phyloP scores from a whole-genome alignment of 2,113 vertebrate genomes.

The Hipposideros armiger region DNA sequence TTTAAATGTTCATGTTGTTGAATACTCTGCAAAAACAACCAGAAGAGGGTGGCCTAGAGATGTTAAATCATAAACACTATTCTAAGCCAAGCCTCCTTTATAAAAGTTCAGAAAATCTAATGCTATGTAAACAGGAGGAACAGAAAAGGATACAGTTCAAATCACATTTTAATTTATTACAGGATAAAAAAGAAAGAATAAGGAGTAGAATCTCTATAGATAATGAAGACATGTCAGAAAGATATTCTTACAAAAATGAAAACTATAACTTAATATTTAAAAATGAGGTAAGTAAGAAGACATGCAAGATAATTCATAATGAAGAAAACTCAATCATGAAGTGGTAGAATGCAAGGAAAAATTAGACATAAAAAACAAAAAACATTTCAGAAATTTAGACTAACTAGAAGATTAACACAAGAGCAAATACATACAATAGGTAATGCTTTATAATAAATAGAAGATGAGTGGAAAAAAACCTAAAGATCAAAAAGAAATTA shows the following conservation, averaged over 20 bases:
- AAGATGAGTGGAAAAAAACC: background rate
- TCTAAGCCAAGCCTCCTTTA: background rate
- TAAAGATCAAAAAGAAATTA: background rate
- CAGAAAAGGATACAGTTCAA: slow-evolving; percentile 5
- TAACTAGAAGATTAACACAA: background rate
- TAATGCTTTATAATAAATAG: background rate
- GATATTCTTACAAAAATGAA: background rate
- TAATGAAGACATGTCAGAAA: background rate
- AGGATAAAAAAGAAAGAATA: background rate
- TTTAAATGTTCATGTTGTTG: background rate
- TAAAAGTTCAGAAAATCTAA: slow-evolving; percentile 49
- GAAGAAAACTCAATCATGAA: background rate
- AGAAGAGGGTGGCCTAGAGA: slow-evolving; percentile 62
- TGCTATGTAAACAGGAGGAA: slow-evolving; percentile 10
- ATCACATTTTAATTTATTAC: background rate
- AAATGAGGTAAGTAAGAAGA: background rate
- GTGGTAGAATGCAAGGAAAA: background rate
- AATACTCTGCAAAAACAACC: slow-evolving; percentile 23
- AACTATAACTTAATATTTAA: background rate
- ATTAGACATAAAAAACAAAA: background rate
- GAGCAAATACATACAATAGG: background rate
- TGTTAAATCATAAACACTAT: background rate
- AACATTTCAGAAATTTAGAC: background rate
- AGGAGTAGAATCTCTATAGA: background rate
- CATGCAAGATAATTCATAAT: background rate